These are phyloP conservation scores for Acheta domesticus DNA, from an alignment of 2,888 invertebrate genomes.

Conservation along the genomic window DNA sequence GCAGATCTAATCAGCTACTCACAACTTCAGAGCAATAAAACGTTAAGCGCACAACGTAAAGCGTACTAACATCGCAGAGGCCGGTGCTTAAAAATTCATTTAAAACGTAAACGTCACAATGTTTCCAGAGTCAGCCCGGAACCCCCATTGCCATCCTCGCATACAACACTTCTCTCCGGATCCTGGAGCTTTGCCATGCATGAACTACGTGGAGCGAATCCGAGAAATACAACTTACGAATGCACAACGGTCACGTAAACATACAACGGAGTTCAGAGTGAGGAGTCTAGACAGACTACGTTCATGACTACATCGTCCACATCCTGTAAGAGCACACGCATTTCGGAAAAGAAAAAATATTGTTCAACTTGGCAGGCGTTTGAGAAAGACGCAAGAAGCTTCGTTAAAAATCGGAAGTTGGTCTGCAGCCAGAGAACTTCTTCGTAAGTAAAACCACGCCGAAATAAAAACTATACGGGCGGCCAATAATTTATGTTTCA, in stretches of 20 bases:
- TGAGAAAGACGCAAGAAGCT: background rate
- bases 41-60: background rate
- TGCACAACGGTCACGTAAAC: background rate
- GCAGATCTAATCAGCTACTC: background rate
- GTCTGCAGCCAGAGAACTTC: background rate
- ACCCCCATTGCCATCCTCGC: background rate
- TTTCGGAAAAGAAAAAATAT: background rate
- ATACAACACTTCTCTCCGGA: background rate
- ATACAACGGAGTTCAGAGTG: background rate
- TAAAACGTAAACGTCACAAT: background rate
- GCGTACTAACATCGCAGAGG: background rate
- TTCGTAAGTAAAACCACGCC: background rate
- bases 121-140: background rate
- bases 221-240: background rate
- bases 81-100: background rate
- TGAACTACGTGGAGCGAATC: background rate
- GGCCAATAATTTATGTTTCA: background rate
- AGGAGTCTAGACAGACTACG: background rate
- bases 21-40: background rate
- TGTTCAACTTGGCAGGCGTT: background rate
- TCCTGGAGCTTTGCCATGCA: background rate
- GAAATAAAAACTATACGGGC: background rate
- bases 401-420: background rate
- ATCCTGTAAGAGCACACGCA: background rate
- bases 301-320: constrained; percentile 18